Conservation (phyloP, 2,113 vertebrate species). For the Thamnophis sirtalis region DNA sequence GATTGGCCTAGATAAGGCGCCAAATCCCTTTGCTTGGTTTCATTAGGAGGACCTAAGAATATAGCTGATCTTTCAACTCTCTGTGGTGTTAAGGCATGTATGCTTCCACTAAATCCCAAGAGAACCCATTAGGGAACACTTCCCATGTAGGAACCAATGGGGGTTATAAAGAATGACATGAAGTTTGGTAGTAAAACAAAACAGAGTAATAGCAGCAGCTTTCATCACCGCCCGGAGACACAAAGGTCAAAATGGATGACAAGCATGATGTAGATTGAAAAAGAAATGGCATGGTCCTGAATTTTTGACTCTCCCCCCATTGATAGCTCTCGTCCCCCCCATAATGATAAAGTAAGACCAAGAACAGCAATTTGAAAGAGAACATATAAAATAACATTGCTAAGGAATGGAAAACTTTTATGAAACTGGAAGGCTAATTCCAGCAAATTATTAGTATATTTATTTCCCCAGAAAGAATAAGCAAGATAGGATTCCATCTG, state of each 20-base stretch:
- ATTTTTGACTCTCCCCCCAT: background rate
- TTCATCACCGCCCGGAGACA: background rate
- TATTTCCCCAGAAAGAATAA: background rate
- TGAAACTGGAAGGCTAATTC: background rate
- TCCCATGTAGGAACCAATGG: background rate
- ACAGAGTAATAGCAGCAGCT: background rate
- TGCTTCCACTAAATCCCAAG: background rate
- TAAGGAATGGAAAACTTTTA: background rate
- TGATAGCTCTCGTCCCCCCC: background rate
- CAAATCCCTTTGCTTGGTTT: background rate
- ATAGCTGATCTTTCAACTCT: background rate
- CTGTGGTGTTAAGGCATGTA: background rate
- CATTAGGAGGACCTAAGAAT: background rate
- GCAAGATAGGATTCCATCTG: background rate
- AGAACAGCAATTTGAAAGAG: background rate
- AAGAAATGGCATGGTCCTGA: background rate
- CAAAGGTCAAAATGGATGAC: background rate
- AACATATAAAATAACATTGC: background rate
- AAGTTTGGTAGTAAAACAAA: background rate
- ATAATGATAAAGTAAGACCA: background rate
- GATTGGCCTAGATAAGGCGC: background rate
- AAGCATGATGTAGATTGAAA: background rate
- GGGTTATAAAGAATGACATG: background rate
- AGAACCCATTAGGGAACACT: background rate
- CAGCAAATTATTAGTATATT: background rate